A percentile compares a stretch with the other conserved stretches of the same genome.
phyloP scores from a whole-genome alignment of 2,797 vertebrate genomes.

The Neopelma chrysocephalum region DNA sequence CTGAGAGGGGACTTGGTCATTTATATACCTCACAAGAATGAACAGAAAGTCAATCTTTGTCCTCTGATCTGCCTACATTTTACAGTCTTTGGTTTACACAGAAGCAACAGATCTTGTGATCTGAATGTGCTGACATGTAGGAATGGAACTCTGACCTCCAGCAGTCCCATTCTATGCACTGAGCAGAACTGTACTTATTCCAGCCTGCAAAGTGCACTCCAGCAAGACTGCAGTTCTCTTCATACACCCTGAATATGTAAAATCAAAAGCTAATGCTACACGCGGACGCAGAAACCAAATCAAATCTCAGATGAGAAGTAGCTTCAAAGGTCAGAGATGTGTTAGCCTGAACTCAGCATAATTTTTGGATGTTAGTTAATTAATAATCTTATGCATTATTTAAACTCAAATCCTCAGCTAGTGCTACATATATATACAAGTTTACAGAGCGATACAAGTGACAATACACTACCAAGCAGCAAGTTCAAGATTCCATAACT shows the following conservation, averaged over 20 bases:
- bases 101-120: neutral
- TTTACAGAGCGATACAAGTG: neutral
- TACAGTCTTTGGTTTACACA: neutral
- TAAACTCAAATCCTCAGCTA: conserved; percentile 34
- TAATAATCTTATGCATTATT: conserved; percentile 58
- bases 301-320: neutral
- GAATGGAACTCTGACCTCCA: conserved; percentile 21
- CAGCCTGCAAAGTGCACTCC: neutral
- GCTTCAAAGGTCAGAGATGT: conserved; percentile 62
- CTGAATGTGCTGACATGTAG: neutral
- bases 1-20: neutral
- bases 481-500: neutral
- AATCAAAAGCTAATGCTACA: conserved; percentile 3
- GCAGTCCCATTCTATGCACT: neutral
- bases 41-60: neutral
- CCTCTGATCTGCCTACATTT: neutral
- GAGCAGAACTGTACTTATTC: neutral
- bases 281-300: neutral
- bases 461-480: neutral
- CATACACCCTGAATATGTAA: neutral
- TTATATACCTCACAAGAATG: neutral
- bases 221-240: neutral
- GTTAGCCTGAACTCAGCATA: conserved; percentile 51
- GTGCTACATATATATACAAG: neutral
- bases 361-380: conserved; percentile 63